Base-by-base conservation (phyloP, 2,113 vertebrate genomes). In the Castor canadensis region DNA sequence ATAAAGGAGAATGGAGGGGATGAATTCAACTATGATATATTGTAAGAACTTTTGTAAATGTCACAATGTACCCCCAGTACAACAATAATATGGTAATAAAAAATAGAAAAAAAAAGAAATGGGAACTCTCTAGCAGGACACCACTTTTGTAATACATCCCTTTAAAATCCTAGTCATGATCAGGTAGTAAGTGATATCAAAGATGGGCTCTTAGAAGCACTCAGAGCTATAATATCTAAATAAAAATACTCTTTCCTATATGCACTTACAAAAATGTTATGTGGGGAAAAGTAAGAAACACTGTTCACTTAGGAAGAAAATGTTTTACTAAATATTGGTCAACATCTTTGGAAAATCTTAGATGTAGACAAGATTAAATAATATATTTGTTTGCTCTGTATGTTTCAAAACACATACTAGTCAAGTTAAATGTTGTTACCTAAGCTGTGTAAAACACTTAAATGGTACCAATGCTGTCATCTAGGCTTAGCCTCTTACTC, bases 261-360 rank as follows among this genome's bases (percentile, higher is more conserved):
- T 35, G 6, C 87, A 93, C 64, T 87, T 77, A 45, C 5, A 88
- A 62, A 69, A 93, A 73, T 76, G 22, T 82, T 64, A 47, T 69
- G 49, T 82, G 40, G 76, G 71, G 95, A 79, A 81, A 87, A 83
- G 71, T 67, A 43, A 88, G 86, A 91, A 96, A 79, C 24, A 1
- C 38, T 93, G 26, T 94, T 94, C 24, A 83, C 72, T 81, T 88
- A 93, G 52, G 58, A 90, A 90, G 69, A 87, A 82, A 82, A n/a
- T 79, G 38, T 66, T 94, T 94, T 84, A 56, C 24, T 89, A 89
- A 69, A 38, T n/a, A 62, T 77, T 77, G 24, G 35, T 87, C 45
- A 91, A 43, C 79, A 81, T 93, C 79, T 76, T 93, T 83, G 93
- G 62, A 28, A 69, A 95, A 64, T 85, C 19, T 93, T 93, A 66